Evolutionary conservation across 2,113 vertebrate genomes (phyloP), one percentile per base, ranked within the genome.

Genomic region (Passerina amoena): DNA sequence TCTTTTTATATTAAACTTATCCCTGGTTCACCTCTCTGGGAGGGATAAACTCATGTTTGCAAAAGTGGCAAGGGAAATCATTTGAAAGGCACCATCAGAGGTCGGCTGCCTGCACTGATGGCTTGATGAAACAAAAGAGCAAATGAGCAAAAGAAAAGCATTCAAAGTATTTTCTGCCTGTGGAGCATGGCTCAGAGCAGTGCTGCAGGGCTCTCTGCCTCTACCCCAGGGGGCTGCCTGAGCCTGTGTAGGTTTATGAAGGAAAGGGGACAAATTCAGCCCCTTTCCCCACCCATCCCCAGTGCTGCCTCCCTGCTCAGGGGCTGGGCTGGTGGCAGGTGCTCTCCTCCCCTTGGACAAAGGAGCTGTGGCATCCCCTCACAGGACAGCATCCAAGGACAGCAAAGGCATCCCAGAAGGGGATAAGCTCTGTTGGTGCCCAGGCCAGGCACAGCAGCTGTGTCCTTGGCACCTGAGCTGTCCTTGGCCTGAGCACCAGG

Each of bases 1-100:
- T 95, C 91, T 92, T 87, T 90, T 92, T 40, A 17, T 81, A 94
- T 92, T 78, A 70, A 90, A 77, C 68, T 33, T 86, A 92, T 93
- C 88, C 79, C 92, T 8, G 1, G 44, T 27, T 96, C 92, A 81
- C 90, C 82, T 88, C 92, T 73, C 90, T 6, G 17, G 75, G 63
- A 95, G 94, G 93, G 78, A 65, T 88, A 90, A 88, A 80, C 56
- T 79, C 21, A 8, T 47, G 59, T 87, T 89, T 88, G 78, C 0
- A 0, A 50, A 90, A 90, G 91, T 22, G 3, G 70, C 9, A 0
- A 76, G 94, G 93, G 94, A 96, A 94, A 97, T 92, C 66, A 85
- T 90, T 85, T 90, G 70, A 82, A 92, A 96, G 87, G 87, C 11
- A 2, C 71, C 86, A 60, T 44, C 6, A 0, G 82, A 65, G 90